Percentiles rank a stretch among this genome's conserved stretches.
These are phyloP conservation scores for Rostratula benghalensis DNA, from an alignment of 2,113 vertebrate species.

Conservation along the genomic window DNA sequence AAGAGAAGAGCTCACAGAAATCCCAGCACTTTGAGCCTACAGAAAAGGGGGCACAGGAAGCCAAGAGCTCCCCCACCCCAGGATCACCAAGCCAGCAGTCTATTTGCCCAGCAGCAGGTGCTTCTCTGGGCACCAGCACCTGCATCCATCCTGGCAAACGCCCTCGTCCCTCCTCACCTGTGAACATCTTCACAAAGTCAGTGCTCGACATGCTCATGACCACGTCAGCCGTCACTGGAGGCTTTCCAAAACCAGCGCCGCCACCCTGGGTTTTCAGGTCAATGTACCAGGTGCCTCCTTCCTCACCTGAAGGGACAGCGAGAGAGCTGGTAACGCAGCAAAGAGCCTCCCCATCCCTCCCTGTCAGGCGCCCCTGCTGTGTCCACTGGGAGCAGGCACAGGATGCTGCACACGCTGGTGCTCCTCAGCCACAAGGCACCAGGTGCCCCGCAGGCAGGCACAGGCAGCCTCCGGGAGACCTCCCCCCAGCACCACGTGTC, in stretches of 20 bases:
- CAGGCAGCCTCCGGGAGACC: background rate
- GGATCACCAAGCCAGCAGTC: rapidly evolving
- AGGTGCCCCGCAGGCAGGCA: rapidly evolving
- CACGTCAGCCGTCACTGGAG: conserved; percentile 81
- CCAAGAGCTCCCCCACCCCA: rapidly evolving
- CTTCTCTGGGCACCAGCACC: background rate
- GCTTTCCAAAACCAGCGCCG: conserved; percentile 78
- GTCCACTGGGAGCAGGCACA: rapidly evolving
- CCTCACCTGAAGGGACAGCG: conserved; percentile 75
- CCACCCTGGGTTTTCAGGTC: conserved; percentile 87
- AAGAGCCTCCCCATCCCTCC: rapidly evolving
- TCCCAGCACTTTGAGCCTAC: background rate
- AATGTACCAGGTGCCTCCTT: conserved; percentile 87
- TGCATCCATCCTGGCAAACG: rapidly evolving
- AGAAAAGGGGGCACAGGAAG: background rate
- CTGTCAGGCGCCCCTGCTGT: rapidly evolving
- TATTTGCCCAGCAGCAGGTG: rapidly evolving
- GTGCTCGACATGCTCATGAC: conserved; percentile 88
- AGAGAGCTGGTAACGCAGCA: background rate
- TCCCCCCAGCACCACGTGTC: rapidly evolving
- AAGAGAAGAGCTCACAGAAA: background rate
- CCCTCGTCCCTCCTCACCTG: conserved; percentile 74
- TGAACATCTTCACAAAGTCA: conserved; percentile 93
- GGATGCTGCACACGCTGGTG: rapidly evolving
- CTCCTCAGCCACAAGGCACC: rapidly evolving